Conservation (phyloP, 2,888 invertebrate genomes). For the Hoplodrina blanda region DNA sequence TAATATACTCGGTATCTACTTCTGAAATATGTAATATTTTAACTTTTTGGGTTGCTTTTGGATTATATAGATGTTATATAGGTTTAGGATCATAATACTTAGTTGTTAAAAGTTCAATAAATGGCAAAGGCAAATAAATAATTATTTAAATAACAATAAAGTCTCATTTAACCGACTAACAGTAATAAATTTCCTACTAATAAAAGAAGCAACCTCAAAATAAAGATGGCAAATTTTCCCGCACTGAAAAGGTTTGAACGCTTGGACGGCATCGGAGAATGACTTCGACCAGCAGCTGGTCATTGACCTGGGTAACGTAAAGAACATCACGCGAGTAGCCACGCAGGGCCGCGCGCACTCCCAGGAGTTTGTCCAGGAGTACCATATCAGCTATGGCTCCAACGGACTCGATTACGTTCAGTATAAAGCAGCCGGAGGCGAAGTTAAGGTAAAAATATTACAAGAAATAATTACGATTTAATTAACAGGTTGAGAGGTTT, state of each 20-base stretch:
- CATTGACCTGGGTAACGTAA: constrained; percentile 96
- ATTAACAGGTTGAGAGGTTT: constrained; percentile 61
- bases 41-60: constrained; percentile 45
- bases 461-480: constrained; percentile 24
- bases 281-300: constrained; percentile 98
- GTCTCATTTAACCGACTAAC: constrained; percentile 62
- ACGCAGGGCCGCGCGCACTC: constrained; percentile 97
- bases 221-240: constrained; percentile 65
- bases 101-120: constrained; percentile 50
- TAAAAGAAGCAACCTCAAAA: constrained; percentile 46
- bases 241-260: constrained; percentile 93
- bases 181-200: constrained; percentile 60
- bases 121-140: constrained; percentile 61
- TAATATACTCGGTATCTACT: constrained; percentile 21
- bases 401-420: constrained; percentile 97
- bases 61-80: constrained; percentile 53
- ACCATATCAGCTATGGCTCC: constrained; percentile 97
- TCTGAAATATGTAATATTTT: constrained; percentile 30
- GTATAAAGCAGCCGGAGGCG: constrained; percentile 97
- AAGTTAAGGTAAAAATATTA: constrained; percentile 94
- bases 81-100: constrained; percentile 46
- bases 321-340: constrained; percentile 96
- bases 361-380: constrained; percentile 98
- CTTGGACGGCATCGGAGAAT: constrained; percentile 97
- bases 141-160: constrained; percentile 49